phyloP scores from a whole-genome alignment of 1,140 invertebrate species.

The Magallana angulata region DNA sequence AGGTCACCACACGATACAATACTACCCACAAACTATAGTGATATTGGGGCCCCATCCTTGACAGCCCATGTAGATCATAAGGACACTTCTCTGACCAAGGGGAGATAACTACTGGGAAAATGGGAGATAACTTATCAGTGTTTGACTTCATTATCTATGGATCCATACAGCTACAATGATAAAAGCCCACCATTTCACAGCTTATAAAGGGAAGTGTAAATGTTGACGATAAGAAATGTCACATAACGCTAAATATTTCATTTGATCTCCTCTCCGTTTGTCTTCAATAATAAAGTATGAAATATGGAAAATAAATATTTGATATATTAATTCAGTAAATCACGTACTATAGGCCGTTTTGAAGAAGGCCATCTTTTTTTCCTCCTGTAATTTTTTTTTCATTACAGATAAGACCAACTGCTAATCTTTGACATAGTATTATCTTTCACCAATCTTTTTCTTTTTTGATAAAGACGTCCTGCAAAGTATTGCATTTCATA shows the following conservation, averaged over 20 bases:
- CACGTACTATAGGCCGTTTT: background rate
- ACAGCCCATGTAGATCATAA: constrained; percentile 29
- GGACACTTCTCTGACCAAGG: constrained; percentile 17
- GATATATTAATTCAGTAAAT: constrained; percentile 5
- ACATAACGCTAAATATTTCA: constrained; percentile 21
- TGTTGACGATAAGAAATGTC: constrained; percentile 18
- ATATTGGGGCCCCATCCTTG: constrained; percentile 8
- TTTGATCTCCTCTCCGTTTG: background rate
- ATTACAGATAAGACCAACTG: background rate
- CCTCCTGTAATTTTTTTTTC: too few relatives aligned
- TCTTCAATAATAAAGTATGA: constrained; percentile 23
- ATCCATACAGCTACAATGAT: constrained; percentile 26
- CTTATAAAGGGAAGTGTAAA: constrained; percentile 17
- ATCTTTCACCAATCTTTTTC: background rate
- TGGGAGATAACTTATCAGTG: constrained; percentile 28
- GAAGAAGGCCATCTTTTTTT: background rate
- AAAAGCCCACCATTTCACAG: constrained; percentile 27
- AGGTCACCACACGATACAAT: background rate
- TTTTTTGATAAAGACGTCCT: background rate
- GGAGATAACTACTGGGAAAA: constrained; percentile 21
- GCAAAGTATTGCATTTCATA: constrained; percentile 9
- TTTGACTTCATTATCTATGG: background rate
- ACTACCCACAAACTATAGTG: background rate
- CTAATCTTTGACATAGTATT: background rate
- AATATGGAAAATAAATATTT: constrained; percentile 36